These are phyloP conservation scores for Macaria notata DNA, from an alignment of 2,888 invertebrate species.

Conservation along the genomic window DNA sequence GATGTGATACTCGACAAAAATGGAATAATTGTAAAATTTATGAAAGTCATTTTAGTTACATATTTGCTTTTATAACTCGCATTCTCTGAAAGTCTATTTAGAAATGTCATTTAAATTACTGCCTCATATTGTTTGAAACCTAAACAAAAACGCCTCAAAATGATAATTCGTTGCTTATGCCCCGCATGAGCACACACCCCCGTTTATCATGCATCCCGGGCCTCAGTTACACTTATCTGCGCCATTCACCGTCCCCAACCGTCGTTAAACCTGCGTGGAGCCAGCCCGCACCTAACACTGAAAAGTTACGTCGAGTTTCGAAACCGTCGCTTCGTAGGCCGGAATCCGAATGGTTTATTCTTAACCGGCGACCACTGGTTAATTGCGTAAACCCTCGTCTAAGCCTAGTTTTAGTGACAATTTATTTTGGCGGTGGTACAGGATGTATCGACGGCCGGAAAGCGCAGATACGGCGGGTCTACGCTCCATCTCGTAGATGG, in stretches of 20 bases:
- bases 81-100: too few species aligned
- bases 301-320: slow-evolving; percentile 47
- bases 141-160: too few species aligned
- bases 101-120: too few species aligned
- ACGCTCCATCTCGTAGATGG: slow-evolving; percentile 14
- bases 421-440: slow-evolving; percentile 65
- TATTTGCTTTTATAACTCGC: too few species aligned
- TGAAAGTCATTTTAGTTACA: too few species aligned
- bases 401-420: slow-evolving; percentile 73
- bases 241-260: slow-evolving; percentile 18
- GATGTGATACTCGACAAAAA: too few species aligned
- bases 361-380: slow-evolving; percentile 61
- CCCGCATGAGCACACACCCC: not conserved
- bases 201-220: slow-evolving; percentile 14
- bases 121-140: too few species aligned
- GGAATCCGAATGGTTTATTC: slow-evolving; percentile 74
- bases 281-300: slow-evolving; percentile 37
- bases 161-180: too few species aligned
- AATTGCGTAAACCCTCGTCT: slow-evolving; percentile 79
- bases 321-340: slow-evolving; percentile 42
- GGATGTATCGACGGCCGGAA: slow-evolving; percentile 43
- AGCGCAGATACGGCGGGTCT: slow-evolving; percentile 2
- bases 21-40: too few species aligned
- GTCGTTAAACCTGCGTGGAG: slow-evolving; percentile 23
- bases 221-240: slow-evolving; percentile 24